Conservation (phyloP, 2,888 invertebrate genomes). For the Xylota sylvarum region DNA sequence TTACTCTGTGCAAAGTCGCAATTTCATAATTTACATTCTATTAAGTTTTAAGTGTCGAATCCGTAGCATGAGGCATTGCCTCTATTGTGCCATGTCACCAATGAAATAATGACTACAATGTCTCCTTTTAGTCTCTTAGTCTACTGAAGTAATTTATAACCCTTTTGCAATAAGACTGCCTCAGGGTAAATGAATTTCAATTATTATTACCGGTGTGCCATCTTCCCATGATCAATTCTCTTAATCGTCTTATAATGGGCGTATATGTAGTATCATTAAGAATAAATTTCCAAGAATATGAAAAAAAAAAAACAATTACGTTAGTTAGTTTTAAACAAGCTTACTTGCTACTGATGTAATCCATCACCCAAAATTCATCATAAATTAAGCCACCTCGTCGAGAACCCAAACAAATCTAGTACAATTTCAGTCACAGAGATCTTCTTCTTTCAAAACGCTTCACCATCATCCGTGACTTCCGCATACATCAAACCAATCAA, state of each 20-base stretch:
- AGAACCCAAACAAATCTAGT: neutral
- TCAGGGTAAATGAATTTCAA: neutral
- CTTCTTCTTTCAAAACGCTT: neutral
- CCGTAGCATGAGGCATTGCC: too few species aligned
- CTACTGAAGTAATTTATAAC: neutral
- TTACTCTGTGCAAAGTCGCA: too few species aligned
- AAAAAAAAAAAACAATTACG: neutral
- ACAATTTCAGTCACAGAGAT: slow-evolving; percentile 1
- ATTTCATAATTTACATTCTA: too few species aligned
- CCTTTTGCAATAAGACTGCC: neutral
- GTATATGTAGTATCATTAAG: neutral
- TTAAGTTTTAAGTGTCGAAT: too few species aligned
- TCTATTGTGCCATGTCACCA: too few species aligned
- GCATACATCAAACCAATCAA: slow-evolving; percentile 43
- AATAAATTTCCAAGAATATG: neutral
- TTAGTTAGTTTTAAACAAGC: neutral
- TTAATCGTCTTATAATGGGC: slow-evolving; percentile 4
- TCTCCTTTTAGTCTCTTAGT: neutral
- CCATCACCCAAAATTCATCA: neutral
- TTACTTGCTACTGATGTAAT: slow-evolving; percentile 19
- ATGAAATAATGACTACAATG: neutral
- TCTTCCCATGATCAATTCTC: slow-evolving; percentile 1
- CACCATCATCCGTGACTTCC: slow-evolving; percentile 38
- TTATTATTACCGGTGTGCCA: too few species aligned
- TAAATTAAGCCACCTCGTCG: neutral